Base-by-base conservation (phyloP, 2,113 vertebrate species). In the Festucalex cinctus region DNA sequence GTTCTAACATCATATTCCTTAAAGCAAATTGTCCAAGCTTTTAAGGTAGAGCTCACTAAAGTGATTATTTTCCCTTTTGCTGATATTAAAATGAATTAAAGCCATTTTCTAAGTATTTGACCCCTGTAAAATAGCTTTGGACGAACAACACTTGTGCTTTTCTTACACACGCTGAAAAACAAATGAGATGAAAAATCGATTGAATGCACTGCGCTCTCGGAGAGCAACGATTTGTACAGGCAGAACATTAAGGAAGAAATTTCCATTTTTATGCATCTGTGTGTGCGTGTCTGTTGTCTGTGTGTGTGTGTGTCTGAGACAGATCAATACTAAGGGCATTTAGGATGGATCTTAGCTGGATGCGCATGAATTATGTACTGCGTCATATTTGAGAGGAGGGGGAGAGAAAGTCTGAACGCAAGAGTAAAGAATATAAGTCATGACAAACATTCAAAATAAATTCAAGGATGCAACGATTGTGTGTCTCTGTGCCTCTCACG, bases 301-400 rank as follows among this genome's bases (percentile, higher is more conserved):
- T 39, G 17, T 65, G 65, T 71, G 63, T 79, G 26, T 67, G 71
- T 72, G 67, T 79, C 54, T 70, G 73, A 74, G 54, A 80, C 73
- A 91, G 95, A 97, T 98, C 95, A 94, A 98, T 98, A 97, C 93
- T 95, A 95, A 98, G 90, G 93, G 91, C 93, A 96, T 98, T 94
- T 96, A 93, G 48, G 73, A 68, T 72, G 92, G 83, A 92, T 93
- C 92, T 92, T 88, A 91, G 93, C 92, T 93, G 91, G 77, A 77
- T 90, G 94, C 93, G 93, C 94, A 95, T 88, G 81, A 97, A 96
- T 98, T 96, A 98, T 97, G 95, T 94, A 96, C 86, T 88, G 93
- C 92, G 93, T 94, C 94, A 94, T 94, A 95, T 93, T 91, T 83
- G 57, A 66, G 66, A 70, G 60, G 35, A 60, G 0, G 36, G 19